Evolutionary conservation across 1,140 invertebrate species (phyloP).

Genomic region (Amphibalanus amphitrite): DNA sequence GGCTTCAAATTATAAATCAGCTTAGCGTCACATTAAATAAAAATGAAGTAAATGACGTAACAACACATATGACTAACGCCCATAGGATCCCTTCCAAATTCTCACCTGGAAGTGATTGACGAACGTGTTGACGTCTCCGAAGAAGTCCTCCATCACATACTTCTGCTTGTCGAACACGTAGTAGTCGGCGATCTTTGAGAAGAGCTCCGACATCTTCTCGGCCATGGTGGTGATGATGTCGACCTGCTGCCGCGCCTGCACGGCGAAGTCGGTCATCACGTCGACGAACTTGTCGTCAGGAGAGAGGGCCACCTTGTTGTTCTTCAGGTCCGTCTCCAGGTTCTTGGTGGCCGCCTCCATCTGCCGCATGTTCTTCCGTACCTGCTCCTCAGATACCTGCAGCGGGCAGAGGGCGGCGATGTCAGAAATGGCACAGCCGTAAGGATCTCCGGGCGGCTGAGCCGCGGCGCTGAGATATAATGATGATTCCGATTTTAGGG

Average conservation of each 20-base stretch:
- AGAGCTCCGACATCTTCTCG: background rate
- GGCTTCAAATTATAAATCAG: too few species aligned
- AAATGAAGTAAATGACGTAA: too few species aligned
- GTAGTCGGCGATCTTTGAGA: constrained; percentile 47
- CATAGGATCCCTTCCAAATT: constrained; percentile 15
- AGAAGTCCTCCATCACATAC: constrained; percentile 91
- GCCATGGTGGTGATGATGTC: background rate
- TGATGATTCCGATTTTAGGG: too few species aligned
- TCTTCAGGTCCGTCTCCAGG: constrained; percentile 1
- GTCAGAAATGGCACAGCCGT: too few species aligned
- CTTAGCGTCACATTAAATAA: too few species aligned
- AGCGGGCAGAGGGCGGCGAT: too few species aligned
- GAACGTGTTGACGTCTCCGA: constrained; percentile 85
- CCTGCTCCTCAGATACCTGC: background rate
- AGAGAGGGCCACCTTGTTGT: background rate
- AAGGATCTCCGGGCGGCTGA: too few species aligned
- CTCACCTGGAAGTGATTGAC: constrained; percentile 76
- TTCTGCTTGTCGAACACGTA: constrained; percentile 85
- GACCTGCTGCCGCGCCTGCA: background rate
- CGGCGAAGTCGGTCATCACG: background rate
- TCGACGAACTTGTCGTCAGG: background rate
- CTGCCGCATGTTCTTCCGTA: background rate
- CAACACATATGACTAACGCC: too few species aligned
- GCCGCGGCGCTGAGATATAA: too few species aligned
- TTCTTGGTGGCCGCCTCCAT: background rate